Evolutionary conservation across 2,113 vertebrate species (phyloP).

Genomic region (Amphiprion percula): DNA sequence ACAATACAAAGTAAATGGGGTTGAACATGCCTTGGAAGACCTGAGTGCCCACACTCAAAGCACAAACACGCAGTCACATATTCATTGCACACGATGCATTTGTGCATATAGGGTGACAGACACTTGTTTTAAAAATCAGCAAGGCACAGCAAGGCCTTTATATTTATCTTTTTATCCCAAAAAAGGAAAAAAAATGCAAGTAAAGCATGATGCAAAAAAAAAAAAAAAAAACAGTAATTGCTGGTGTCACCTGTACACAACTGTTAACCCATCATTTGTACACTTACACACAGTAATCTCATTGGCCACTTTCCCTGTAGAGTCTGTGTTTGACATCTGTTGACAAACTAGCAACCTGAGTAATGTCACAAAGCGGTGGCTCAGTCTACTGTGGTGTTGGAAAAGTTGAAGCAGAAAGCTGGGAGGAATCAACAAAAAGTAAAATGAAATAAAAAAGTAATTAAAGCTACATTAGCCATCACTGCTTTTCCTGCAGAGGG

Average conservation of each 20-base stretch:
- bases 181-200: not conserved
- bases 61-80: not conserved
- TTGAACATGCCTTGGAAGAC: conserved; percentile 8
- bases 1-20: conserved; percentile 22
- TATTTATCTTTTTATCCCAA: not conserved
- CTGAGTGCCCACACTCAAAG: not conserved
- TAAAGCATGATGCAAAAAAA: too few relatives aligned
- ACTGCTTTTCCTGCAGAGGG: not conserved
- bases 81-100: not conserved
- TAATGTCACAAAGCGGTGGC: not conserved
- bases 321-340: too few relatives aligned
- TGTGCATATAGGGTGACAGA: not conserved
- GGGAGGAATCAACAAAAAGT: not conserved
- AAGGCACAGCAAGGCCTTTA: not conserved
- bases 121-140: conserved; percentile 1
- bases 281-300: too few relatives aligned
- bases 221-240: not conserved
- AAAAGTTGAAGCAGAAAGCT: too few relatives aligned
- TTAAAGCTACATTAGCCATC: not conserved
- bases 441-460: conserved; percentile 1
- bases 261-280: too few relatives aligned
- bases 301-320: too few relatives aligned
- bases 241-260: not conserved
- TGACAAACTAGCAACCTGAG: too few relatives aligned
- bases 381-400: not conserved